Percentiles rank a stretch among this genome's conserved stretches.
Conservation (phyloP, 2,888 invertebrate genomes). For the Stomorhina lunata region DNA sequence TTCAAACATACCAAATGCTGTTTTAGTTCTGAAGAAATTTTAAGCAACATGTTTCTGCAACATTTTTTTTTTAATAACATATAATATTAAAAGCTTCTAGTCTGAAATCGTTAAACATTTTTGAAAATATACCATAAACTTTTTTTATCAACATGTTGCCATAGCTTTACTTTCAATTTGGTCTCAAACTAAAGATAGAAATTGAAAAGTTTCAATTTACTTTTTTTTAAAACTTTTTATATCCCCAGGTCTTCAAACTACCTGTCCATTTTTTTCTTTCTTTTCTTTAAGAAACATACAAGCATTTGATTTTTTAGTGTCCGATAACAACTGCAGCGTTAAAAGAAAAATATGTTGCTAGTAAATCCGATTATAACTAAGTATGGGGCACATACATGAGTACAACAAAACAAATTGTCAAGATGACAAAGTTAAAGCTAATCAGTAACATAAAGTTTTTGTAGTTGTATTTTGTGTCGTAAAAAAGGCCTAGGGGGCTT, state of each 20-base stretch:
- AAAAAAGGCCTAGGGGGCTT: conserved; percentile 9
- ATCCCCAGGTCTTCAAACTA: not conserved
- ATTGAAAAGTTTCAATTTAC: not conserved
- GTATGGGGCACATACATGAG: conserved; percentile 37
- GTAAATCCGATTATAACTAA: conserved; percentile 64
- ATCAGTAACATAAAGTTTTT: not conserved
- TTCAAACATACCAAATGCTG: too few relatives aligned
- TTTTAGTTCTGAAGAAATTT: too few relatives aligned
- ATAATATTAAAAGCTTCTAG: too few relatives aligned
- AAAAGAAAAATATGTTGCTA: conserved; percentile 27
- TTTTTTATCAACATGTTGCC: too few relatives aligned
- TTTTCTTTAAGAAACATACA: conserved; percentile 11
- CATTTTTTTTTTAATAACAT: too few relatives aligned
- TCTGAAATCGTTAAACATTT: too few relatives aligned
- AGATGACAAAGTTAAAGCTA: not conserved
- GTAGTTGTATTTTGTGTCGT: not conserved
- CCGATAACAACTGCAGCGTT: too few relatives aligned
- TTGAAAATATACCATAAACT: too few relatives aligned
- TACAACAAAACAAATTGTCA: not conserved
- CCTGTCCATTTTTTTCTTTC: not conserved
- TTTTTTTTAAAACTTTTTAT: not conserved
- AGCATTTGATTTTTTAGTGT: conserved; percentile 24
- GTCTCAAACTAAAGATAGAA: too few relatives aligned
- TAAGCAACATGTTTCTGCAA: too few relatives aligned
- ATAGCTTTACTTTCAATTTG: too few relatives aligned